Evolutionary conservation across 2,888 invertebrate species (phyloP).

Genomic region (Stenolophus ochropezus): DNA sequence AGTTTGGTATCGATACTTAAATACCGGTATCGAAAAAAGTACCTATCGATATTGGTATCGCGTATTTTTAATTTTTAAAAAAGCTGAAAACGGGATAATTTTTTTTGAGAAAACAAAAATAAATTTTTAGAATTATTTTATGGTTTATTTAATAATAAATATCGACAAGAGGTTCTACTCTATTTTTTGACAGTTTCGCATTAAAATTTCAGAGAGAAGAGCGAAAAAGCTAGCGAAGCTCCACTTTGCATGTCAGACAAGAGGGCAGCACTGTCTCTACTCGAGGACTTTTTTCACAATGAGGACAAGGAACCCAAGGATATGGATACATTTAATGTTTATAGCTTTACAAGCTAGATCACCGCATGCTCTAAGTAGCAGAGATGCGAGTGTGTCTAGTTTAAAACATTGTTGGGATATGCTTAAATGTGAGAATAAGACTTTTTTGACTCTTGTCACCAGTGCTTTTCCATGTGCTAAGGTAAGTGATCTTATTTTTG

Average conservation of each 20-base stretch:
- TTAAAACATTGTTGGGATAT: conserved; percentile 96
- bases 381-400: conserved; percentile 88
- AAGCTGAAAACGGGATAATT: too few relatives aligned
- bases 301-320: conserved; percentile 87
- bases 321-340: conserved; percentile 98
- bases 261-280: conserved; percentile 91
- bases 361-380: conserved; percentile 84
- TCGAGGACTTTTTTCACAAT: conserved; percentile 85
- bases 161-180: too few relatives aligned
- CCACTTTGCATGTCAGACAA: conserved; percentile 91
- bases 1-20: too few relatives aligned
- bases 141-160: too few relatives aligned
- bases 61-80: too few relatives aligned
- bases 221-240: conserved; percentile 91
- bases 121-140: too few relatives aligned
- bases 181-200: too few relatives aligned
- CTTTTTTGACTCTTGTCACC: conserved; percentile 92
- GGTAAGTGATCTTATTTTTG: too few relatives aligned
- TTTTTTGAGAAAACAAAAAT: too few relatives aligned
- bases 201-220: conserved; percentile 78
- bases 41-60: too few relatives aligned
- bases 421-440: conserved; percentile 92
- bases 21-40: too few relatives aligned
- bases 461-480: conserved; percentile 94
- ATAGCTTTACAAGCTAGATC: conserved; percentile 91